Base-by-base conservation (phyloP, 2,797 vertebrate species). In the Macrochelys suwanniensis region DNA sequence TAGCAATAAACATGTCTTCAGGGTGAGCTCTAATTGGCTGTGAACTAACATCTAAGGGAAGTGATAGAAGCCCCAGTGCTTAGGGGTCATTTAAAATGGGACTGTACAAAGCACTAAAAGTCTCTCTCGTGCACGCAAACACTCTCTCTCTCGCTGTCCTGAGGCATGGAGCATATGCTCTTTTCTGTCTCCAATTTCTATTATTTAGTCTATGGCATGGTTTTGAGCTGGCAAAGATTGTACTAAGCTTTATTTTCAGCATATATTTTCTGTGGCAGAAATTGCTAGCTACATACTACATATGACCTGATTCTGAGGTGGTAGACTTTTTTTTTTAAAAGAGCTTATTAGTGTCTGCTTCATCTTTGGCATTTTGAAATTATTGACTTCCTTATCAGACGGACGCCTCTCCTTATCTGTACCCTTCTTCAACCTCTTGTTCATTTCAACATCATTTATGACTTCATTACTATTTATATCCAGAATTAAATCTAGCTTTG, bases 401-500 rank as follows among this genome's bases (percentile, higher is more conserved):
- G 77, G 51, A 84, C 76, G 87, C 37, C 25, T 88, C 42, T 82
- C 49, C 26, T 95, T 93, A 45, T 82, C 21, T 21, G 17, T 87
- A 91, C 59, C n/a, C 47, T 81, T 82, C 45, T 92, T 87, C 45
- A 28, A 57, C 7, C n/a, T 85, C 21, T 79, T 68, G 42, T 61
- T 93, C 59, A 49, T 90, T 94, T 89, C 82, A 88, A 28, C 12
- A 45, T 92, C 45, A 87, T 84, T 93, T 92, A 84, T 89, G 85
- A 87, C 68, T 80, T 87, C 54, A 65, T 96, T 95, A 28, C 76
- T 94, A 82, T 95, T 94, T 92, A 23, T 82, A 85, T 93, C 92
- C 91, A 59, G 84, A 92, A 85, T 51, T 88, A 77, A 49, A 47
- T 77, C 42, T 45, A 74, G 33, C 77, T 95, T 89, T 50, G 74